A percentile compares a stretch with the other conserved stretches of the same genome.
Evolutionary conservation across 1,140 invertebrate species (phyloP).

Genomic region (Portunus trituberculatus): DNA sequence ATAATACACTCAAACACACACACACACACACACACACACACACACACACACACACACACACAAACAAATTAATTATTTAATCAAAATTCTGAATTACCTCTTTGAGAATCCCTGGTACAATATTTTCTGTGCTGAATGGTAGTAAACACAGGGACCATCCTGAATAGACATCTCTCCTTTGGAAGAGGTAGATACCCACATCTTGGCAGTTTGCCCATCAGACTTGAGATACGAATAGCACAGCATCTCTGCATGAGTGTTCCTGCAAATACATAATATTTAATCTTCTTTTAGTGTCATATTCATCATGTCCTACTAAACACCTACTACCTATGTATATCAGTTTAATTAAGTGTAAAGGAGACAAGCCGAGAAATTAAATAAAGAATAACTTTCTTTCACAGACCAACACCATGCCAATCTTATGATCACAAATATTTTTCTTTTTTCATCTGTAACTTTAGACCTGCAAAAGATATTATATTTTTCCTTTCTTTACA

Average conservation of each 20-base stretch:
- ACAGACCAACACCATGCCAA: no score
- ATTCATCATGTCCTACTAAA: no score
- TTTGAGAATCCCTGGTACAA: not conserved
- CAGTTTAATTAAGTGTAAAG: not conserved
- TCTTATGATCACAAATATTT: no score
- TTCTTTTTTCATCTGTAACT: no score
- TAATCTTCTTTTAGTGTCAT: not conserved
- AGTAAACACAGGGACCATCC: not conserved
- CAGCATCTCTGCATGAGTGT: not conserved
- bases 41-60: no score
- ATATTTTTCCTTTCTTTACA: no score
- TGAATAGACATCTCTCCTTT: not conserved
- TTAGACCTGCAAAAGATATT: no score
- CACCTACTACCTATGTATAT: no score
- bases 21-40: no score
- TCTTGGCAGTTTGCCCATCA: not conserved
- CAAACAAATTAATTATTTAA: no score
- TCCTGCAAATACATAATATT: not conserved
- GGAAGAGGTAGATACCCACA: not conserved
- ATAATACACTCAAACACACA: no score
- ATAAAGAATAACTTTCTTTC: not conserved
- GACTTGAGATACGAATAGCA: not conserved
- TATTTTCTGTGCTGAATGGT: not conserved
- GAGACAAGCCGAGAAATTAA: no score
- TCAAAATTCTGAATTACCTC: not conserved